Conservation (phyloP, 2,888 invertebrate species). For the Marronus borbonicus region DNA sequence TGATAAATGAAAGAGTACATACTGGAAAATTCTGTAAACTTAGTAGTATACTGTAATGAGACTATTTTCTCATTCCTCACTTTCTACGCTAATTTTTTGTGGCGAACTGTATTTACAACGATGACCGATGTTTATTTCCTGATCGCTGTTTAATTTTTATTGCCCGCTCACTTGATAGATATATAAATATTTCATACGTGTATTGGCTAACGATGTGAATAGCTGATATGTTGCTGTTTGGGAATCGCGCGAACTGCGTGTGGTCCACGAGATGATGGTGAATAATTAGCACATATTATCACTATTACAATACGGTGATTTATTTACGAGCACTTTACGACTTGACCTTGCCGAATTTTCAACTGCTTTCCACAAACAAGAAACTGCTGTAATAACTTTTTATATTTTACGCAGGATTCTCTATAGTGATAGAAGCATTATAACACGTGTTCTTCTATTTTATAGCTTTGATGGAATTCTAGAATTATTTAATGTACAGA, state of each 20-base stretch:
- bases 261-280: background rate
- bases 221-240: background rate
- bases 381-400: too few relatives aligned
- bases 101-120: background rate
- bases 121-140: background rate
- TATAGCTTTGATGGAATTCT: too few relatives aligned
- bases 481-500: too few relatives aligned
- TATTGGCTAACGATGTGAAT: background rate
- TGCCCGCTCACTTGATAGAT: background rate
- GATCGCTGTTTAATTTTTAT: slow-evolving; percentile 5
- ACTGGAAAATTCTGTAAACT: too few relatives aligned
- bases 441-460: too few relatives aligned
- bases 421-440: too few relatives aligned
- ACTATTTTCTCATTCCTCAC: too few relatives aligned
- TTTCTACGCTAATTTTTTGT: background rate
- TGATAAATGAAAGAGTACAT: too few relatives aligned
- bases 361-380: too few relatives aligned
- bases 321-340: background rate
- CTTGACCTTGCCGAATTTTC: too few relatives aligned
- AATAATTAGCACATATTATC: background rate
- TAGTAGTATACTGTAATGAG: too few relatives aligned
- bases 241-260: background rate
- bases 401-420: too few relatives aligned
- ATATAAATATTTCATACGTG: background rate
- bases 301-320: background rate